Percentiles rank a stretch among this genome's conserved stretches.
phyloP scores from a whole-genome alignment of 2,113 vertebrate genomes.

The Boleophthalmus pectinirostris region DNA sequence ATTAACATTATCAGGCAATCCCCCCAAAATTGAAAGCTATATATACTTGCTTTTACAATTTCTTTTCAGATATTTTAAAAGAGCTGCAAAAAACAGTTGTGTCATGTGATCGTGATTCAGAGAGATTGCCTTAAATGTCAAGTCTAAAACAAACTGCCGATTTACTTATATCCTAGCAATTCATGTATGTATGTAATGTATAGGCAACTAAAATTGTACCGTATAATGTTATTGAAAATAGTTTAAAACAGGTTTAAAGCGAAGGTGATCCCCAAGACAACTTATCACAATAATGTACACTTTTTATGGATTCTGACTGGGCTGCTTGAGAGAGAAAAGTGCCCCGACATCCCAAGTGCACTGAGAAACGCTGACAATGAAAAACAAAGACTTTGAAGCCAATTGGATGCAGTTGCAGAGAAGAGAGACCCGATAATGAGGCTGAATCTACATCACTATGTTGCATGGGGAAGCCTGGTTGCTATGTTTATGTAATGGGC shows the following conservation, averaged over 20 bases:
- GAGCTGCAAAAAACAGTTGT: too few species aligned
- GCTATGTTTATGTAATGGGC: background rate
- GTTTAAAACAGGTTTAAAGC: background rate
- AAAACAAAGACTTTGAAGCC: background rate
- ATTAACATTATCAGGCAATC: too few species aligned
- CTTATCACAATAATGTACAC: too few species aligned
- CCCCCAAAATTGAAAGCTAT: too few species aligned
- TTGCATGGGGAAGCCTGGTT: background rate
- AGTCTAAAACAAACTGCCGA: background rate
- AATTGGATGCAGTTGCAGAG: constrained; percentile 3
- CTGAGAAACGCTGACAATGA: constrained; percentile 29
- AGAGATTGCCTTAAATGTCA: background rate
- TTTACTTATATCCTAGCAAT: background rate
- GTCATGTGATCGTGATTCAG: too few species aligned
- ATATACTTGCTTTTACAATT: too few species aligned
- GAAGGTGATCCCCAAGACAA: background rate
- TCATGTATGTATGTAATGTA: too few species aligned
- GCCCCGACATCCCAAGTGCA: background rate
- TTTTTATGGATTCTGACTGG: background rate
- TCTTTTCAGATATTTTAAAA: too few species aligned
- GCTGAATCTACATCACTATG: background rate
- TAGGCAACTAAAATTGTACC: background rate
- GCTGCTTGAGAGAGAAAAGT: background rate
- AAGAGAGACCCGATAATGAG: background rate
- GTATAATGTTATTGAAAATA: background rate